Base-by-base conservation (phyloP, 1,140 invertebrate species). In the Hestina assimilis region DNA sequence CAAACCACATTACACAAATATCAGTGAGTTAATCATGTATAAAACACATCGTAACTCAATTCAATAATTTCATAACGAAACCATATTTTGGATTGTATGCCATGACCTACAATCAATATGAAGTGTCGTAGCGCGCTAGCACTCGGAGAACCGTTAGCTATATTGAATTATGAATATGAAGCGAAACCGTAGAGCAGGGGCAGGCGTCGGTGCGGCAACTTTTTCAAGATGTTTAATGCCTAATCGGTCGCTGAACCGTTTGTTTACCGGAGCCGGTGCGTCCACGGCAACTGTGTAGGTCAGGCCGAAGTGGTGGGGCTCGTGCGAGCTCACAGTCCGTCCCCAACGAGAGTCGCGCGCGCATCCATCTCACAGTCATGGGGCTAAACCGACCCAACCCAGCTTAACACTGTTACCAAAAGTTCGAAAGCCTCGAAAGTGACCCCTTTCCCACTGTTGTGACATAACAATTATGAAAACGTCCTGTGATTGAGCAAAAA, bases 211-310 rank as follows among this genome's bases (percentile, higher is more conserved):
- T 61, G 42, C 14, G 55, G 55, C 63, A 64, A 55, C 66, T 71
- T 74, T 70, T 72, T 68, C 48, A 66, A 63, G 59, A 73, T 67
- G 50, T 52, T 62, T 46, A 54, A 68, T 65, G 35, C 70, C 65
- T 78, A 83, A 85, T 87, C 82, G 83, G 78, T 84, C 82, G 80
- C 60, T 85, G 82, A 87, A 85, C 83, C 82, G 80, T 83, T 84
- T 87, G 82, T 87, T 84, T 87, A 84, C 83, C 75, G 74, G 70
- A 78, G 74, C 61, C 75, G 71, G 51, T 65, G 72, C 66, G 48
- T 55, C 66, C 45, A 66, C 65, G 57, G 55, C 58, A 64, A 54
- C 63, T 72, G 73, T 79, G 78, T 83, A 80, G 83, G 81, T 87
- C 83, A 84, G 72, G 68, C 60, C 65, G 50, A 61, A 35, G 42